Percentiles rank a stretch among this genome's conserved stretches.
phyloP scores from a whole-genome alignment of 2,888 invertebrate species.

The Epinotia demarniana region DNA sequence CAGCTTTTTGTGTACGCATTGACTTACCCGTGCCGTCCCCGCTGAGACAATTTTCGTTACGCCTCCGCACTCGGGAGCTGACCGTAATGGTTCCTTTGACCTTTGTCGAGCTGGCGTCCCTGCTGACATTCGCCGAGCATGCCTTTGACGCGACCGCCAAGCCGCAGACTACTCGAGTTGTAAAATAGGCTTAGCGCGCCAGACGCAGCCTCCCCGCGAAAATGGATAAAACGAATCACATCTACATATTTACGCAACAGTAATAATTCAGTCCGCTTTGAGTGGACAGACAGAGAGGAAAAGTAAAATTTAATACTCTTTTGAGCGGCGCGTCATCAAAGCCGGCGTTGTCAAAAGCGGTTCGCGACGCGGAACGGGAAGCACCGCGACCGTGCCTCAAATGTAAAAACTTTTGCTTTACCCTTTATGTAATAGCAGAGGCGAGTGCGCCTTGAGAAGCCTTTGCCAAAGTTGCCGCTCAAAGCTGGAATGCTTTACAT shows the following conservation, averaged over 20 bases:
- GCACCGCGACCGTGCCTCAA: conserved; percentile 71
- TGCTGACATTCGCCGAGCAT: conserved; percentile 66
- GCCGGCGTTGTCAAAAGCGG: conserved; percentile 80
- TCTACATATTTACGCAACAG: conserved; percentile 63
- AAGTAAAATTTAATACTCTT: conserved; percentile 77
- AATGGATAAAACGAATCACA: conserved; percentile 56
- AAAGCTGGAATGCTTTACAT: conserved; percentile 78
- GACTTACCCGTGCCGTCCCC: conserved; percentile 69
- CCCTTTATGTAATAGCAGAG: conserved; percentile 76
- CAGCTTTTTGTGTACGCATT: conserved; percentile 64
- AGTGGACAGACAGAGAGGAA: conserved; percentile 68
- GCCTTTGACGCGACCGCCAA: conserved; percentile 67
- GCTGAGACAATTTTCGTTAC: conserved; percentile 72
- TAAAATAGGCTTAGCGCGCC: conserved; percentile 45
- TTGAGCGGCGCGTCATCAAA: conserved; percentile 74
- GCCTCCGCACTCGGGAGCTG: conserved; percentile 67
- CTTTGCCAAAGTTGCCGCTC: conserved; percentile 77
- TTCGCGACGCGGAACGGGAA: conserved; percentile 73
- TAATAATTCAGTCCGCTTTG: conserved; percentile 71
- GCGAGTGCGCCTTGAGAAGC: conserved; percentile 69
- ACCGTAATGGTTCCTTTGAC: conserved; percentile 75
- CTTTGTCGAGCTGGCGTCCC: conserved; percentile 67
- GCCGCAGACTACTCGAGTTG: conserved; percentile 56
- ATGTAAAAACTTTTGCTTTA: conserved; percentile 82
- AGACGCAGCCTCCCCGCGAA: conserved; percentile 46